Conservation (phyloP, 2,888 invertebrate species). For the Oscheius sp. region DNA sequence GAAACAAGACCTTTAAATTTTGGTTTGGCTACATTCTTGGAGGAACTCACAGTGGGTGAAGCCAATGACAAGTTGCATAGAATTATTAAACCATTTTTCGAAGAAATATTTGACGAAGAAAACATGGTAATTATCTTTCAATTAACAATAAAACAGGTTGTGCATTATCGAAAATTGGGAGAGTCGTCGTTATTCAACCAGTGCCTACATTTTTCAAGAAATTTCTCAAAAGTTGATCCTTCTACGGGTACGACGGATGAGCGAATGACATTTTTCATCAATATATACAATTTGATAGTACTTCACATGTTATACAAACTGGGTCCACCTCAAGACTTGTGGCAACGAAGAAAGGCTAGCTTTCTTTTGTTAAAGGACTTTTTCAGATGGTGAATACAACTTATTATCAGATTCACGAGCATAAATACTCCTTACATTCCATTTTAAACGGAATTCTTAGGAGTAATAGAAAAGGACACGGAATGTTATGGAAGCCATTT, state of each 20-base stretch:
- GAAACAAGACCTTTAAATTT: conserved; percentile 71
- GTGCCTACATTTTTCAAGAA: conserved; percentile 70
- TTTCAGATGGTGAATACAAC: conserved; percentile 73
- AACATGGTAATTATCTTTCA: conserved; percentile 70
- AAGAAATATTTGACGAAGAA: conserved; percentile 65
- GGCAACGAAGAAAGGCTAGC: conserved; percentile 73
- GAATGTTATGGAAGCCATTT: conserved; percentile 72
- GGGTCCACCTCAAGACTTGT: conserved; percentile 72
- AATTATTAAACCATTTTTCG: conserved; percentile 71
- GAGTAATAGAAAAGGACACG: conserved; percentile 72
- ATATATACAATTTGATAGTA: conserved; percentile 74
- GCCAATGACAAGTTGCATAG: conserved; percentile 71
- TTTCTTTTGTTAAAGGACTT: not conserved
- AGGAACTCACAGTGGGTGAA: conserved; percentile 45
- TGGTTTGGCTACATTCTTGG: conserved; percentile 56
- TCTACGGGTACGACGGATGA: conserved; percentile 41
- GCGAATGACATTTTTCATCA: conserved; percentile 73
- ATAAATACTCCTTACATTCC: conserved; percentile 73
- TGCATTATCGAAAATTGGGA: conserved; percentile 72
- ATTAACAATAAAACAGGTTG: conserved; percentile 37
- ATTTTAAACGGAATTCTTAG: conserved; percentile 74
- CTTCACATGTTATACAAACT: conserved; percentile 72
- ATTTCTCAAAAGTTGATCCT: conserved; percentile 70
- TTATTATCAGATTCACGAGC: conserved; percentile 73
- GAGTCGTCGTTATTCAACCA: conserved; percentile 70